These are phyloP conservation scores for Ophion ellenae DNA, from an alignment of 2,888 invertebrate genomes.

Conservation along the genomic window DNA sequence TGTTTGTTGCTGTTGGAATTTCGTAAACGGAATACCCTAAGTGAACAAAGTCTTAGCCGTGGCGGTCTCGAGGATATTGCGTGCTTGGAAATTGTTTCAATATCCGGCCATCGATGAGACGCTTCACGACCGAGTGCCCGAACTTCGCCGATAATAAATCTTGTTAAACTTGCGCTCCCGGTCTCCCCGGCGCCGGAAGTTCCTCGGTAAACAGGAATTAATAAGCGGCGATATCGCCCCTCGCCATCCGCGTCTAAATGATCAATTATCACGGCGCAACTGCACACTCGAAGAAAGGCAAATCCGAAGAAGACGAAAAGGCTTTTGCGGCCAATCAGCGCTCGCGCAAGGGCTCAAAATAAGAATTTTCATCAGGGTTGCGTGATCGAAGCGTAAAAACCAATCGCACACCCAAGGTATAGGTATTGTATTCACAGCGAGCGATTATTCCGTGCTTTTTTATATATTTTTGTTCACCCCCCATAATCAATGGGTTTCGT, in stretches of 20 bases:
- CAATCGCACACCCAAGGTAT: no score
- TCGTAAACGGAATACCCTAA: no score
- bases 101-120: constrained; percentile 39
- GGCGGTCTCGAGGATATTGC: not conserved
- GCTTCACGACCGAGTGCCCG: constrained; percentile 19
- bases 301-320: no score
- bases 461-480: not conserved
- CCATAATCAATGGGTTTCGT: not conserved
- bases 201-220: constrained; percentile 7
- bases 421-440: constrained; percentile 33
- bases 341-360: not conserved
- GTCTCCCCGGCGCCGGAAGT: not conserved
- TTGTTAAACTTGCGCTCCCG: constrained; percentile 8
- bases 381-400: constrained; percentile 16
- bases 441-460: not conserved
- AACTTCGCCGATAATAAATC: constrained; percentile 35
- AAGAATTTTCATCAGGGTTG: constrained; percentile 28
- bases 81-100: constrained; percentile 33
- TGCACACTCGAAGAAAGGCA: not conserved
- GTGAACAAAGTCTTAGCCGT: not conserved
- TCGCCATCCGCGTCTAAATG: not conserved
- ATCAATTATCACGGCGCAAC: not conserved
- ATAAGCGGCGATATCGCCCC: not conserved
- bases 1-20: not conserved
- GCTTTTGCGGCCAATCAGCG: not conserved